These are phyloP conservation scores for Clarias fuscus DNA, from an alignment of 2,797 vertebrate genomes.

Conservation along the genomic window DNA sequence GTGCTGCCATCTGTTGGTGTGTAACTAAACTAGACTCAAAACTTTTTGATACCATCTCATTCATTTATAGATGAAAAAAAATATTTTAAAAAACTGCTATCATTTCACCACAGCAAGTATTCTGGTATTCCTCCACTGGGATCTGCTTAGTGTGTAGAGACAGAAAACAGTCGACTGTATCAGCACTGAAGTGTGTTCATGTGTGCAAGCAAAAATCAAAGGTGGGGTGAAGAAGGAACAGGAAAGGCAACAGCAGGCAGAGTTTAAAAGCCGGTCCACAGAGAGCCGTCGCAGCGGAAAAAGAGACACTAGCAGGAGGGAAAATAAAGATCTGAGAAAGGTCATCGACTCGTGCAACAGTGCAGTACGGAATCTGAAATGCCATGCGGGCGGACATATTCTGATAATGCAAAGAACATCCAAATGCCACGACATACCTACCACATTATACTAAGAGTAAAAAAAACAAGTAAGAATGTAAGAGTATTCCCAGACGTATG, in stretches of 20 bases:
- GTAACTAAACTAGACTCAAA: too few relatives aligned
- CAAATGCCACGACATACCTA: slow-evolving; percentile 9
- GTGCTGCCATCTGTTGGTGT: too few relatives aligned
- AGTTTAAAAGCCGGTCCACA: neutral
- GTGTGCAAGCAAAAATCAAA: neutral
- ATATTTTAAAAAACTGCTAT: neutral
- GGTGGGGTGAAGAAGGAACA: neutral
- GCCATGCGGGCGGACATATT: slow-evolving; percentile 5
- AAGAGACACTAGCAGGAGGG: slow-evolving; percentile 19
- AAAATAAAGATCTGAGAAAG: slow-evolving; percentile 30
- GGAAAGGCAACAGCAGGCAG: slow-evolving; percentile 8
- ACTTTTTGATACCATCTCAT: too few relatives aligned
- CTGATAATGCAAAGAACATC: slow-evolving; percentile 18
- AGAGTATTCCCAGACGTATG: neutral
- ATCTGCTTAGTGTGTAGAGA: neutral
- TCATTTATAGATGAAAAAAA: neutral
- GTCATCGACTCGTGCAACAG: neutral
- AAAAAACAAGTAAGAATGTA: neutral
- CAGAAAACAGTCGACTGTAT: neutral
- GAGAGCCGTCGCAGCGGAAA: neutral
- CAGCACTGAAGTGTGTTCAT: neutral
- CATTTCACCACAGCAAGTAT: neutral
- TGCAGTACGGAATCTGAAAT: neutral
- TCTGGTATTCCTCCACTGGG: neutral
- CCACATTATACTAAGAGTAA: neutral